These are phyloP conservation scores for Amphipoea lucens DNA, from an alignment of 2,888 invertebrate species.

Conservation along the genomic window DNA sequence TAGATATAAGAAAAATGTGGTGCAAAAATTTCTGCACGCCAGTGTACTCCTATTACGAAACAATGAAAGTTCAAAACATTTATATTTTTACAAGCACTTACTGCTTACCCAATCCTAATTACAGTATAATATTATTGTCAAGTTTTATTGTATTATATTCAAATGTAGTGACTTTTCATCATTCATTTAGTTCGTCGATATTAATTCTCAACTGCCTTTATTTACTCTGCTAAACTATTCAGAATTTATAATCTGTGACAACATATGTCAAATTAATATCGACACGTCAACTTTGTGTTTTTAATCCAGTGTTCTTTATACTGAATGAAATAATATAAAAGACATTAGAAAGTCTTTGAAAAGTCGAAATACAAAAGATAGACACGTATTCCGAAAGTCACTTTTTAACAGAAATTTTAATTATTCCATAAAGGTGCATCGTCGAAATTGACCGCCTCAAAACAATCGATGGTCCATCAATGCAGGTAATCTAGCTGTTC, in stretches of 20 bases:
- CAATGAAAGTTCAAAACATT: constrained; percentile 72
- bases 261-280: constrained; percentile 62
- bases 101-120: constrained; percentile 31
- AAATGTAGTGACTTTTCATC: constrained; percentile 70
- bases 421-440: not conserved
- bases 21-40: constrained; percentile 42
- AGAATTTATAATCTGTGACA: constrained; percentile 39
- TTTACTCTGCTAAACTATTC: constrained; percentile 10
- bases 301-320: constrained; percentile 50
- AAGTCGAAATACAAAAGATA: not conserved
- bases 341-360: not conserved
- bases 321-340: not conserved
- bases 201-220: constrained; percentile 48
- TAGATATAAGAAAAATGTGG: not conserved
- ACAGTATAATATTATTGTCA: constrained; percentile 62
- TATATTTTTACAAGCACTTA: constrained; percentile 28
- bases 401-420: not conserved
- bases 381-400: not conserved
- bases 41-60: constrained; percentile 57
- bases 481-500: not conserved
- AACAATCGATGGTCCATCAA: not conserved
- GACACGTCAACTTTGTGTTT: constrained; percentile 64
- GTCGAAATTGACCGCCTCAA: not conserved
- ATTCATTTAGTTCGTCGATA: constrained; percentile 53
- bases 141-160: constrained; percentile 32